Evolutionary conservation across 2,888 invertebrate genomes (phyloP).

Genomic region (Oligia fasciuncula): DNA sequence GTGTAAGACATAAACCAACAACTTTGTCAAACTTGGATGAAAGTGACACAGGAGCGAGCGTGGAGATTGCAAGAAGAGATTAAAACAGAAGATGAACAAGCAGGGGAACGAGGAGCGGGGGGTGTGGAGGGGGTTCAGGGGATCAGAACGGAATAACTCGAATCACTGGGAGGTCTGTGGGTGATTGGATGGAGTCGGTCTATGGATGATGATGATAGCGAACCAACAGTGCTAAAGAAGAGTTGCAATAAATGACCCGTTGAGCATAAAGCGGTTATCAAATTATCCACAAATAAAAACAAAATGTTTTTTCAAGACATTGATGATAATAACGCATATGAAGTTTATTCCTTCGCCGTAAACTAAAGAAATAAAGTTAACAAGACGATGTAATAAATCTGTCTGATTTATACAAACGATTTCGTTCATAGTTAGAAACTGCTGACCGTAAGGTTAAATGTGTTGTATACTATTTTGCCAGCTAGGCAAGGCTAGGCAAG

Average conservation of each 20-base stretch:
- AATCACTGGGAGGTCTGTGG: too few species aligned
- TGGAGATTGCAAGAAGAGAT: background rate
- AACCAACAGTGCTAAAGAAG: background rate
- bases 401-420: constrained; percentile 38
- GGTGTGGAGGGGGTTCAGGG: too few species aligned
- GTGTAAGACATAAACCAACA: background rate
- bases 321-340: constrained; percentile 30
- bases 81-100: too few species aligned
- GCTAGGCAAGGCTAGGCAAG: background rate
- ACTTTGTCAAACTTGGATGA: background rate
- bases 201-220: too few species aligned
- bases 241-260: background rate
- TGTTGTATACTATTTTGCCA: background rate
- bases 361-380: constrained; percentile 46
- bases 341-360: constrained; percentile 24
- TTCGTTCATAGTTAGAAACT: constrained; percentile 5
- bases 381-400: constrained; percentile 34
- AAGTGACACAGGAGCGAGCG: background rate
- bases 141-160: too few species aligned
- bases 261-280: background rate
- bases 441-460: constrained; percentile 27
- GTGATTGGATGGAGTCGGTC: background rate
- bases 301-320: constrained; percentile 7
- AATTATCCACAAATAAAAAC: background rate
- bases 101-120: too few species aligned